phyloP scores from a whole-genome alignment of 35 echinoderm and acorn worm species.

The Apostichopus japonicus region DNA sequence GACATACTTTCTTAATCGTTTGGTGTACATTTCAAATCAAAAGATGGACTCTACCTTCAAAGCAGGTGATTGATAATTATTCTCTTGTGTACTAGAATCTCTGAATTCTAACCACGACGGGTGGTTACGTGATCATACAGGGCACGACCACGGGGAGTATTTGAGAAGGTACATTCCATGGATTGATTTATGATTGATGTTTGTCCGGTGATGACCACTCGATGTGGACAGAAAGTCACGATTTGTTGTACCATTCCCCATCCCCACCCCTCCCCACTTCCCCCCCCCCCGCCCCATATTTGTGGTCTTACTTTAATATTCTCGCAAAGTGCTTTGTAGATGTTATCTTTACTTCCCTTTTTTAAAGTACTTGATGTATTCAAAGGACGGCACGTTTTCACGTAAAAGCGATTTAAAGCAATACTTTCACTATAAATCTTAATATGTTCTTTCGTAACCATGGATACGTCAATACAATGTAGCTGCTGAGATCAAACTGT shows the following conservation, averaged over 20 bases:
- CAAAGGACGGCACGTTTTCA: too few relatives aligned
- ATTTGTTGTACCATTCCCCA: background rate
- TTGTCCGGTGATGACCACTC: background rate
- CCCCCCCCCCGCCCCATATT: background rate
- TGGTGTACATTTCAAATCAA: background rate
- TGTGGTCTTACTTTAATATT: background rate
- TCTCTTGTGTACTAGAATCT: background rate
- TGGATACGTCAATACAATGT: too few relatives aligned
- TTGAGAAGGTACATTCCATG: background rate
- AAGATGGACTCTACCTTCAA: background rate
- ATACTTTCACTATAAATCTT: too few relatives aligned
- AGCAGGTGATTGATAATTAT: background rate
- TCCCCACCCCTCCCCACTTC: background rate
- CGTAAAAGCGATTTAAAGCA: too few relatives aligned
- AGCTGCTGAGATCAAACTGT: too few relatives aligned
- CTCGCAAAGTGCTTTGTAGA: too few relatives aligned
- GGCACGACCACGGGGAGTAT: background rate
- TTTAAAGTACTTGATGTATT: too few relatives aligned
- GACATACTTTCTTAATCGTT: background rate
- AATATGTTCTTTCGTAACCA: too few relatives aligned
- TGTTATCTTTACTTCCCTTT: too few relatives aligned
- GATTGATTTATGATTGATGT: background rate
- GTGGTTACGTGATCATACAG: background rate
- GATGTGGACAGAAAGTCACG: background rate
- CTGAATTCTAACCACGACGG: background rate